phyloP scores from a whole-genome alignment of 1,140 invertebrate genomes.

The Drosophila santomea region DNA sequence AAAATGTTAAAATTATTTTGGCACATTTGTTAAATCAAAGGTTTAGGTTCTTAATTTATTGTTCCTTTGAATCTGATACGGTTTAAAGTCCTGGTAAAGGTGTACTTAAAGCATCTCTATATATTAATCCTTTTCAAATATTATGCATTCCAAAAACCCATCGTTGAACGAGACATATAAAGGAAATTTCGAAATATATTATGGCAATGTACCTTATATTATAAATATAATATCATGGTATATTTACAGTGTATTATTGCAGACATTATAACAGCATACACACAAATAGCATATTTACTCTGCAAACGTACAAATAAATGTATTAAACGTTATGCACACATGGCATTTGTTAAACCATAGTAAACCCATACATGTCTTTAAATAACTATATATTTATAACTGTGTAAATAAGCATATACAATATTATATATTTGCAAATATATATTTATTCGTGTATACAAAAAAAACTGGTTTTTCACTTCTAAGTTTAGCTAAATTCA shows the following conservation, averaged over 20 bases:
- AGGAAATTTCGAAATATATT: constrained; percentile 13
- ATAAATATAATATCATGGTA: constrained; percentile 1
- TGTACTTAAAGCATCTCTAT: constrained; percentile 3
- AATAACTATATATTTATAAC: constrained; percentile 37
- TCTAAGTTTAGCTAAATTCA: too few species aligned
- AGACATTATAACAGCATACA: constrained; percentile 23
- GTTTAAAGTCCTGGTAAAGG: constrained; percentile 1
- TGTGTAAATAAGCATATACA: constrained; percentile 49
- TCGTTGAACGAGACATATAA: constrained; percentile 37
- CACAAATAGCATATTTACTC: constrained; percentile 31
- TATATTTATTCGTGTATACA: constrained; percentile 41
- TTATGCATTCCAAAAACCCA: constrained; percentile 31
- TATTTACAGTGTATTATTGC: constrained; percentile 42
- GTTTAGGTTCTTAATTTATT: not conserved
- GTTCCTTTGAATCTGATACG: not conserved
- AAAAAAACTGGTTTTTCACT: not conserved
- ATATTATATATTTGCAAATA: constrained; percentile 38
- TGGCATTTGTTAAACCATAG: constrained; percentile 46
- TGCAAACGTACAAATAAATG: constrained; percentile 59
- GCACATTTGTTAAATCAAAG: not conserved
- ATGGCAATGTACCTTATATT: constrained; percentile 27
- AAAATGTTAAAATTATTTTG: not conserved
- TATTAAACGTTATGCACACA: constrained; percentile 52
- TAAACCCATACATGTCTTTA: constrained; percentile 31
- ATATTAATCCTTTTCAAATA: constrained; percentile 11